Percentiles rank a stretch among this genome's conserved stretches.
phyloP scores from a whole-genome alignment of 2,888 invertebrate species.

The Rhyacophila evoluta region DNA sequence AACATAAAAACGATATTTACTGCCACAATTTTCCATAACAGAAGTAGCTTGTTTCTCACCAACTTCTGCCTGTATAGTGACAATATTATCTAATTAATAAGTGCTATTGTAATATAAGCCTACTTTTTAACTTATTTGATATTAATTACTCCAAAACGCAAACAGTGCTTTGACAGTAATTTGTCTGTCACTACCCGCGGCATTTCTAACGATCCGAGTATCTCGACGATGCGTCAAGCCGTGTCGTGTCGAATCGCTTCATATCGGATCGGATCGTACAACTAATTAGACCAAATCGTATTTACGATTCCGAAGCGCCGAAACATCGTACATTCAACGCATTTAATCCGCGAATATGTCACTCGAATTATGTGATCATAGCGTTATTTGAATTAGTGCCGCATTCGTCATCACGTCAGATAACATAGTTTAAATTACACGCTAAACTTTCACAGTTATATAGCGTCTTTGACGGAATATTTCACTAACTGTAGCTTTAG shows the following conservation, averaged over 20 bases:
- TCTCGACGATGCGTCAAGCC: slow-evolving; percentile 25
- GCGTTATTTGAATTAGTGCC: neutral
- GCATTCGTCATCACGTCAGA: neutral
- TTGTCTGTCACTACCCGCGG: neutral
- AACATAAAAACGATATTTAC: no score
- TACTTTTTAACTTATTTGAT: no score
- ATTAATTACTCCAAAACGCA: no score
- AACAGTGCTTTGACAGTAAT: slow-evolving; percentile 3
- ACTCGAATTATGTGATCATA: neutral
- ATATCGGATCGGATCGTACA: slow-evolving; percentile 28
- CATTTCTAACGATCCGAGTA: neutral
- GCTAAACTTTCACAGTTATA: neutral
- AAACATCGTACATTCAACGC: neutral
- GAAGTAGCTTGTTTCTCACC: no score
- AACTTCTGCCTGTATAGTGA: no score
- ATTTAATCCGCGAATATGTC: neutral
- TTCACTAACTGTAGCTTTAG: no score
- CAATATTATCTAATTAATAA: no score
- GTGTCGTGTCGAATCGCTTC: neutral
- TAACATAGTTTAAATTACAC: neutral
- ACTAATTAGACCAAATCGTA: slow-evolving; percentile 51
- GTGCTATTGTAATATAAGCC: no score
- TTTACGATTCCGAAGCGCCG: neutral
- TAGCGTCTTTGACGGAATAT: no score
- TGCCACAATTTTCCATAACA: no score